Evolutionary conservation across 2,797 vertebrate species (phyloP).

Genomic region (Ibycter americanus): DNA sequence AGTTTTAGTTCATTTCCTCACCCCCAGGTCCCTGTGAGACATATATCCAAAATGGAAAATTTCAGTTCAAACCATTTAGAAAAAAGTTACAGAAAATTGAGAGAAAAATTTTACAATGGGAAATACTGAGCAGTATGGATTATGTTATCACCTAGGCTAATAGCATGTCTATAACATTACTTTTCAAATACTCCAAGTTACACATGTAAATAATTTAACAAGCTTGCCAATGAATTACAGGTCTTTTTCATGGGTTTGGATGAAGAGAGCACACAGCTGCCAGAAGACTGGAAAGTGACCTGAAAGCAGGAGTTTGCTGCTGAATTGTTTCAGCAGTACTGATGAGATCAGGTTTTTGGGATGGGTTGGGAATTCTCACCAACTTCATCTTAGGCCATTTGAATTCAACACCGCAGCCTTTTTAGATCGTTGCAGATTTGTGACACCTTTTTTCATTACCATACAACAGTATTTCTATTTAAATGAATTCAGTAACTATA

Average conservation of each 20-base stretch:
- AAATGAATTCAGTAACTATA: not conserved
- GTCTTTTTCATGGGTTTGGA: constrained; percentile 54
- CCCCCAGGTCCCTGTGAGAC: not conserved
- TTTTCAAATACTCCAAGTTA: constrained; percentile 54
- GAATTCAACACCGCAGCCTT: not conserved
- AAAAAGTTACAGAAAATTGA: not conserved
- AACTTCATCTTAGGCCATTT: not conserved
- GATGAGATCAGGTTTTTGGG: constrained; percentile 56
- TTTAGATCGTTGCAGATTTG: not conserved
- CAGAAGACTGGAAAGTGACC: constrained; percentile 40
- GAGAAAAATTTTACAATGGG: not conserved
- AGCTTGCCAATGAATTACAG: constrained; percentile 44
- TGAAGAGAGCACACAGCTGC: constrained; percentile 61
- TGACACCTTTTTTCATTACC: not conserved
- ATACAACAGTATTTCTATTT: not conserved
- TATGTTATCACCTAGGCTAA: constrained; percentile 1
- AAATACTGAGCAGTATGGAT: not conserved
- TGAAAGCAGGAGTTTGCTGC: constrained; percentile 59
- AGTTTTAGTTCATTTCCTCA: not conserved
- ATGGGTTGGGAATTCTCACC: not conserved
- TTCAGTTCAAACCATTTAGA: not conserved
- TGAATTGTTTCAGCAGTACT: constrained; percentile 67
- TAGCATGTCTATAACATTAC: not conserved
- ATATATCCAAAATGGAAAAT: not conserved
- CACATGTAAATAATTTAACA: constrained; percentile 49